phyloP scores from a whole-genome alignment of 2,888 invertebrate genomes.

The Drosophila colorata region DNA sequence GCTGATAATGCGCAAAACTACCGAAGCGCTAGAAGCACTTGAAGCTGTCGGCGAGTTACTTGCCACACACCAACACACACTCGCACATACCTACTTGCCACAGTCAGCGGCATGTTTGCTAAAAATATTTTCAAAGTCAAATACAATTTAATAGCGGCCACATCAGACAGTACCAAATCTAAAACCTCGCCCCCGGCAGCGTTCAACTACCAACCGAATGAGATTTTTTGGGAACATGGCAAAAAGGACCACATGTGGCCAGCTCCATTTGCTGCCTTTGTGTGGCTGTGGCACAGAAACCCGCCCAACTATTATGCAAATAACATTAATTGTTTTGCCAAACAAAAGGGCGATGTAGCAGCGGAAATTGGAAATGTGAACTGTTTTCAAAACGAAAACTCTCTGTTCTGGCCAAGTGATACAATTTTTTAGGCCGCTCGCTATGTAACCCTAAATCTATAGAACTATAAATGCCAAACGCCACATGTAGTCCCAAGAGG shows the following conservation, averaged over 20 bases:
- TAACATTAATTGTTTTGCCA: conserved; percentile 79
- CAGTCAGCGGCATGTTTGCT: conserved; percentile 8
- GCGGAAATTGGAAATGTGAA: conserved; percentile 60
- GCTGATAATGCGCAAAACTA: conserved; percentile 59
- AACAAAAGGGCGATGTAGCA: conserved; percentile 61
- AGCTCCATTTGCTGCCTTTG: conserved; percentile 30
- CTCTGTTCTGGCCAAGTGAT: conserved; percentile 45
- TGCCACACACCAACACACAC: conserved; percentile 16
- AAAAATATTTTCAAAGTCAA: conserved; percentile 74
- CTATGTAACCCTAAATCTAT: conserved; percentile 70
- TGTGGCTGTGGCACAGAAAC: conserved; percentile 20
- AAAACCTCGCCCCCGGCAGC: conserved; percentile 24
- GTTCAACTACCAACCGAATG: conserved; percentile 19
- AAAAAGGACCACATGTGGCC: conserved; percentile 62
- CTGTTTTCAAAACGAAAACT: conserved; percentile 21
- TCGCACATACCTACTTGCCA: conserved; percentile 6
- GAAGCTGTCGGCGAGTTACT: conserved; percentile 65
- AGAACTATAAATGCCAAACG: conserved; percentile 45
- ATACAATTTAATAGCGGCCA: conserved; percentile 61
- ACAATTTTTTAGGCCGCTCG: conserved; percentile 47
- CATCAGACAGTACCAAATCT: conserved; percentile 33
- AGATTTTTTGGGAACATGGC: background rate
- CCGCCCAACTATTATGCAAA: conserved; percentile 68
- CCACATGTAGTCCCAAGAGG: conserved; percentile 65
- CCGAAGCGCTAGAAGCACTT: conserved; percentile 46